Base-by-base conservation (phyloP, 2,113 vertebrate species). In the Sardina pilchardus region DNA sequence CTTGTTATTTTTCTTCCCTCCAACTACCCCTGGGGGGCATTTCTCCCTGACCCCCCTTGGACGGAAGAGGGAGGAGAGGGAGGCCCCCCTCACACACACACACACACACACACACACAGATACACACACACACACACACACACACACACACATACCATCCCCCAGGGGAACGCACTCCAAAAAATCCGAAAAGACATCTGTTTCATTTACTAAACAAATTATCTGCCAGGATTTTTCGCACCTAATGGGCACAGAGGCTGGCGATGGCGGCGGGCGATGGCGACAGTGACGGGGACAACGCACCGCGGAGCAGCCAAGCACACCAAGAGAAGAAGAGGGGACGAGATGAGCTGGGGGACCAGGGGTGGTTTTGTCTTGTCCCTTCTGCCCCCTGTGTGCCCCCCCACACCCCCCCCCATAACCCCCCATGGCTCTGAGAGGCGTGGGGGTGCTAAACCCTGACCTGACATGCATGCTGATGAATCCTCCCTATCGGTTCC, bases 1-100 rank as follows among this genome's bases (percentile, higher is more conserved):
- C 96, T 96, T 97, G 95, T 97, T 97, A 97, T 96, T 97, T 95
- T 95, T 94, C 94, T 96, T 96, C 95, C 95, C 96, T 96, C 94
- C 93, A 97, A 95, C 96, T 93, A 95, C 95, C 95, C 94, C 96
- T 94, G 93, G 94, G 96, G 96, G 94, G 94, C 95, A 96, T 96
- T 96, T 96, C 95, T 94, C 94, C 94, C 95, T 96, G 96, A 98
- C 97, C 92, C 94, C 91, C 95, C 95, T 94, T 94, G 93, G 94
- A 91, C 88, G 89, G 88, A 84, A 89, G 26, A 85, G 92, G 86
- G 85, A 50, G 71, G 71, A 17, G 71, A 36, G 26, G n/a, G 71
- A 34, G 71, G 71, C 24, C 56, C 53, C 14, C 21, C 50, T 24
- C 88, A 82, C 34, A 36, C 47, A 63, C 81, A 82, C 81, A 45